These are phyloP conservation scores for Drosophila punjabiensis DNA, from an alignment of 1,140 invertebrate species.

Conservation along the genomic window DNA sequence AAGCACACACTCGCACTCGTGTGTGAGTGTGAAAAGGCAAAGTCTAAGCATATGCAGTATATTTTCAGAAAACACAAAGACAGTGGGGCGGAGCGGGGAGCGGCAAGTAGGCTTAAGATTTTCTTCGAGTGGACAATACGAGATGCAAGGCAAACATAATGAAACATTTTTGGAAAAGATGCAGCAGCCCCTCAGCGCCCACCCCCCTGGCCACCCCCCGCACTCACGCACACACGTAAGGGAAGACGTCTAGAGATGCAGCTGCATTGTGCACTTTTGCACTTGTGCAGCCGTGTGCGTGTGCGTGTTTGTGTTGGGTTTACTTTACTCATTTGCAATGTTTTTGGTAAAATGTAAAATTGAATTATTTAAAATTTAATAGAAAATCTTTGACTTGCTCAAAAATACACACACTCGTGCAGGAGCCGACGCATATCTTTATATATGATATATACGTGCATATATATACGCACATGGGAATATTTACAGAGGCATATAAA, in stretches of 20 bases:
- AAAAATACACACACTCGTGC: conserved; percentile 52
- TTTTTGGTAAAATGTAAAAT: conserved; percentile 83
- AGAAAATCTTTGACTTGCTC: conserved; percentile 82
- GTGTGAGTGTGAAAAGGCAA: conserved; percentile 22
- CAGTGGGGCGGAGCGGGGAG: conserved; percentile 36
- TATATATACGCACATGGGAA: neutral
- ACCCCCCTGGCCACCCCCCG: neutral
- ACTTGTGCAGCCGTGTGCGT: conserved; percentile 5
- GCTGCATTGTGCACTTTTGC: conserved; percentile 31
- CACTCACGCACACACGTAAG: conserved; percentile 15
- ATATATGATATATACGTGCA: neutral
- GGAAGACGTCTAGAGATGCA: conserved; percentile 53
- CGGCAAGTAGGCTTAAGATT: conserved; percentile 76
- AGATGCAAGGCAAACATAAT: conserved; percentile 77
- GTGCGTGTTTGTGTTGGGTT: conserved; percentile 51
- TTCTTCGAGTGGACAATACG: conserved; percentile 71
- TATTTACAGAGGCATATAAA: conserved; percentile 46
- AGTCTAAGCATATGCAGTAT: conserved; percentile 66
- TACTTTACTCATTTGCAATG: conserved; percentile 82
- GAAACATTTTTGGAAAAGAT: conserved; percentile 81
- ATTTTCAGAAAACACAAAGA: conserved; percentile 66
- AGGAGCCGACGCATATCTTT: conserved; percentile 18
- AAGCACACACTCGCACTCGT: conserved; percentile 3
- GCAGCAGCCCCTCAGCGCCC: conserved; percentile 50
- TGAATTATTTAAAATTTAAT: conserved; percentile 84